Percentiles rank a stretch among this genome's conserved stretches.
phyloP scores from a whole-genome alignment of 2,797 vertebrate species.

The Valencia hispanica region DNA sequence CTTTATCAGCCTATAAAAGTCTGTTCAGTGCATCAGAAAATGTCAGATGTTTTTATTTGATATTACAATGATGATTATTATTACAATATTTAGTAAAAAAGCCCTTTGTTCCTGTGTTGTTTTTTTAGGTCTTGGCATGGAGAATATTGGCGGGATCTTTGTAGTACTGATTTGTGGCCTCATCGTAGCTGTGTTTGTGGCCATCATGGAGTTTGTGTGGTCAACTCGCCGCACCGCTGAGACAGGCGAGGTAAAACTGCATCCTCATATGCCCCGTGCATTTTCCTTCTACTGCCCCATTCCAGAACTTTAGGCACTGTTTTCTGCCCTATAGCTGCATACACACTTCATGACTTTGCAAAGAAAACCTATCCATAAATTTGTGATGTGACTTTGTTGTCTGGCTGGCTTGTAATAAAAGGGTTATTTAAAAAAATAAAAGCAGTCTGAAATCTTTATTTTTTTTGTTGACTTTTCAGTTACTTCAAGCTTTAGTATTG shows the following conservation, averaged over 20 bases:
- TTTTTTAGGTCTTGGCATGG: conserved; percentile 87
- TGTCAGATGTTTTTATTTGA: no score
- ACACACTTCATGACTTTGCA: not conserved
- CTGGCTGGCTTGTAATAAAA: not conserved
- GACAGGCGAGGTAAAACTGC: conserved; percentile 86
- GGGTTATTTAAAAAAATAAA: not conserved
- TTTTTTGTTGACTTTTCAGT: not conserved
- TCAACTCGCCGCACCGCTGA: conserved; percentile 87
- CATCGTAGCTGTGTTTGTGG: conserved; percentile 91
- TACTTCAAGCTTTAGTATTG: not conserved
- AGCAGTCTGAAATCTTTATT: not conserved
- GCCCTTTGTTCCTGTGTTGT: not conserved
- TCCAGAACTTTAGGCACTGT: not conserved
- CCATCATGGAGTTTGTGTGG: conserved; percentile 93
- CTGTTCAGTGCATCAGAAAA: not conserved
- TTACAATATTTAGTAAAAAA: not conserved
- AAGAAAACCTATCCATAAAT: not conserved
- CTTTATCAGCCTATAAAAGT: not conserved
- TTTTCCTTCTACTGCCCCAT: conserved; percentile 41
- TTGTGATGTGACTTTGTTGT: not conserved
- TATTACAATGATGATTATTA: not conserved
- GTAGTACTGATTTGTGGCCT: conserved; percentile 92
- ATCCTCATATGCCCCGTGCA: conserved; percentile 32
- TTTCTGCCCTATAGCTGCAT: not conserved
- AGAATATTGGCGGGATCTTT: conserved; percentile 92